A percentile compares a stretch with the other conserved stretches of the same genome.
phyloP scores from a whole-genome alignment of 2,797 vertebrate species.

The Enteromius viviparus region DNA sequence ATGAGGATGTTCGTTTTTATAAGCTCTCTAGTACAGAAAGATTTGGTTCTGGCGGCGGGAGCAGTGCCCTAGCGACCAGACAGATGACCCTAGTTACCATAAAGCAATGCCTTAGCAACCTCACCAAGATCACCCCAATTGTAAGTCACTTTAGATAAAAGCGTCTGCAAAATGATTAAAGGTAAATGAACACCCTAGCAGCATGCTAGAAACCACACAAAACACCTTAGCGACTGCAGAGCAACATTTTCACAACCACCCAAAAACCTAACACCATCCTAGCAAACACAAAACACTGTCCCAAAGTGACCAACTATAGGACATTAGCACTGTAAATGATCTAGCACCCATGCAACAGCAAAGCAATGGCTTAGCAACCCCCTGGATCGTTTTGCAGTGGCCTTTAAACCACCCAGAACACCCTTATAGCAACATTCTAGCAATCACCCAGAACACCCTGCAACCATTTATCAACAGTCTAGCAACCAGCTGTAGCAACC shows the following conservation, averaged over 20 bases:
- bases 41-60: background rate
- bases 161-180: too few relatives aligned
- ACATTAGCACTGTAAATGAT: background rate
- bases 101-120: background rate
- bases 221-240: background rate
- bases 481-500: background rate
- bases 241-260: background rate
- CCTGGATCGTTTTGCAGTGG: background rate
- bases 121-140: background rate
- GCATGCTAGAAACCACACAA: background rate
- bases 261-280: background rate
- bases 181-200: background rate
- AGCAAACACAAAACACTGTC: background rate
- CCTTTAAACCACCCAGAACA: background rate
- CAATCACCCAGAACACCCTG: background rate
- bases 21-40: constrained; percentile 8
- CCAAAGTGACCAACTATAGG: background rate
- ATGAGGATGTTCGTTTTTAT: constrained; percentile 39
- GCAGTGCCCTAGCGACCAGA: background rate
- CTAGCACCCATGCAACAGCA: background rate
- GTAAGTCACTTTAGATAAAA: too few relatives aligned
- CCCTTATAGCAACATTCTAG: background rate
- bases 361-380: background rate
- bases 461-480: background rate
- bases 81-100: background rate